Conservation (phyloP, 2,113 vertebrate species). For the Strigops habroptila region DNA sequence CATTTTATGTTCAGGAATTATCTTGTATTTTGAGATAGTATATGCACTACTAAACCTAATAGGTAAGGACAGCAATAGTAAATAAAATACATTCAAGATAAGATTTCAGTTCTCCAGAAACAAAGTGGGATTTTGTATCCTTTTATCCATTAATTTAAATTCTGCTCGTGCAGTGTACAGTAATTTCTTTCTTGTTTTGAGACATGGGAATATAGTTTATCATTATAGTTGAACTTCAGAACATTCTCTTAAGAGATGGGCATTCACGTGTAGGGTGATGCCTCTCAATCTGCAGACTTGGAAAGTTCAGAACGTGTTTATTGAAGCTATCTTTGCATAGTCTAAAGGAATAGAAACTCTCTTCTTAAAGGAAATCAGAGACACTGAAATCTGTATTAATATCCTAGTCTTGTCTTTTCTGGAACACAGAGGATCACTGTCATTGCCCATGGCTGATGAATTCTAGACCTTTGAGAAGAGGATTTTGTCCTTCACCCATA, state of each 20-base stretch:
- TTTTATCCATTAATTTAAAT: neutral
- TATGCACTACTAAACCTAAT: neutral
- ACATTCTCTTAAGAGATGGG: neutral
- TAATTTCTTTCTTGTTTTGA: neutral
- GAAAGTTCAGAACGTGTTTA: neutral
- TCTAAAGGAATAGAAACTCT: neutral
- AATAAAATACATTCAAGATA: neutral
- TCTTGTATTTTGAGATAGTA: neutral
- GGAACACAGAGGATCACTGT: neutral
- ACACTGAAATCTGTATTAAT: neutral
- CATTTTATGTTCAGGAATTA: neutral
- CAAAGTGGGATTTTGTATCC: neutral
- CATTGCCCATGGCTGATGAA: neutral
- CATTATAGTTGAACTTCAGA: neutral
- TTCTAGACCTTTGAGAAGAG: neutral
- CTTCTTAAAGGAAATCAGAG: neutral
- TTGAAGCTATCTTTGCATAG: neutral
- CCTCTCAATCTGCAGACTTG: neutral
- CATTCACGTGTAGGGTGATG: neutral
- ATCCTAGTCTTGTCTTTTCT: neutral
- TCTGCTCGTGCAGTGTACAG: neutral
- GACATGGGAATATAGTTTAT: neutral
- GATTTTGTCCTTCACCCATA: neutral
- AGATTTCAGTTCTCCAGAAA: neutral
- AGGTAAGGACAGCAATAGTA: neutral